phyloP scores from a whole-genome alignment of 2,797 vertebrate genomes.

The Echeneis naucrates region DNA sequence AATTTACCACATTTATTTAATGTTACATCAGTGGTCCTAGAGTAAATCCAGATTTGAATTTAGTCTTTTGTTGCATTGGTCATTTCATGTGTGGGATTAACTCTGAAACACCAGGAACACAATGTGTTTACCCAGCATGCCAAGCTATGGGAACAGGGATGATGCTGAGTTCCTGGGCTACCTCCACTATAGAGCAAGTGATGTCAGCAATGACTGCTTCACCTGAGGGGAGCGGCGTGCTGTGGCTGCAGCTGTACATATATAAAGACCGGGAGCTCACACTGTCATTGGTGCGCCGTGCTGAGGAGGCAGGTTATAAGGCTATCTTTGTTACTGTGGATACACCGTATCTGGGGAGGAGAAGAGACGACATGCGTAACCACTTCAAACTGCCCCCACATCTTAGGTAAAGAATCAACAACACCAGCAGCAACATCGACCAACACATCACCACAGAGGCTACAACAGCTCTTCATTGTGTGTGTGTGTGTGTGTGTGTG shows the following conservation, averaged over 20 bases:
- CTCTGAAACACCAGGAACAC: not conserved
- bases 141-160: constrained; percentile 88
- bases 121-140: constrained; percentile 86
- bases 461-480: not conserved
- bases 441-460: not conserved
- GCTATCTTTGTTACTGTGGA: constrained; percentile 96
- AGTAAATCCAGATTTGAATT: too few species aligned
- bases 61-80: too few species aligned
- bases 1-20: too few species aligned
- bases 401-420: constrained; percentile 87
- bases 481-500: constrained; percentile 22
- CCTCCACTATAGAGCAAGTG: constrained; percentile 95
- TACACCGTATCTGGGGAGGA: constrained; percentile 92
- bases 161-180: constrained; percentile 99
- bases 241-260: constrained; percentile 95
- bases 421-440: not conserved
- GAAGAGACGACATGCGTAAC: constrained; percentile 91
- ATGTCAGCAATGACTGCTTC: constrained; percentile 78
- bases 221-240: constrained; percentile 60
- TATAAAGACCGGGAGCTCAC: constrained; percentile 93
- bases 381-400: constrained; percentile 92
- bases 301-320: constrained; percentile 89
- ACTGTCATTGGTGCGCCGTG: constrained; percentile 87
- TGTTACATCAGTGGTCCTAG: too few species aligned
- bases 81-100: too few species aligned